Base-by-base conservation (phyloP, 2,797 vertebrate species). In the Cirrhinus molitorella region DNA sequence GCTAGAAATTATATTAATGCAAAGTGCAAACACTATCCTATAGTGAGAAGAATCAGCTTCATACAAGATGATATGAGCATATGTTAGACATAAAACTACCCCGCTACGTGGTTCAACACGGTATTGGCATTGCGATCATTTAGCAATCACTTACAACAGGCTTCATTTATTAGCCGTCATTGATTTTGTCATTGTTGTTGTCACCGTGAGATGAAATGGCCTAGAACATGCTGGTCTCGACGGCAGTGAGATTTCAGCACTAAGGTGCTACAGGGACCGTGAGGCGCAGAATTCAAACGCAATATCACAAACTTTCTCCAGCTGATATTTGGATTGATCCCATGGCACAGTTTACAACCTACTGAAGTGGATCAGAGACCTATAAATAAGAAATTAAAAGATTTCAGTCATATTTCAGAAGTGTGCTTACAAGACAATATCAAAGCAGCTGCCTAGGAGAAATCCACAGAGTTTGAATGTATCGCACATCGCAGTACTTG, bases 81-180 rank as follows among this genome's bases (percentile, higher is more conserved):
- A 12, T 3, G 25, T 83, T 76, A 14, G 12, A 70, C 51, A 78
- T 45, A 83, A 85, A 85, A 63, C 31, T 47, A 57, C 65, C 1
- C 37, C 51, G 34, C 19, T 80, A 73, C 57, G 85, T 86, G 89
- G 87, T 92, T 92, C 91, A 86, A 92, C 92, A 92, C 90, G 87
- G 91, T 96, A 97, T 97, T 93, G 96, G 96, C 95, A 96, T 96
- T 96, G 90, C 94, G 95, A 97, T 97, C 96, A 97, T 96, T 96
- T 94, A 94, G 94, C 96, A 96, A 97, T 97, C 96, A 96, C 95
- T 94, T 96, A 94, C 95, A 96, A 95, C 94, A 96, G 94, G 95
- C 95, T 95, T 95, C 95, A 96, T 98, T 97, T 97, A 97, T 96
- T 96, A 97, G 92, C 76, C 94, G 95, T 95, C 96, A 97, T 97